Base-by-base conservation (phyloP, 1,140 invertebrate genomes). In the Drosophila punjabiensis region DNA sequence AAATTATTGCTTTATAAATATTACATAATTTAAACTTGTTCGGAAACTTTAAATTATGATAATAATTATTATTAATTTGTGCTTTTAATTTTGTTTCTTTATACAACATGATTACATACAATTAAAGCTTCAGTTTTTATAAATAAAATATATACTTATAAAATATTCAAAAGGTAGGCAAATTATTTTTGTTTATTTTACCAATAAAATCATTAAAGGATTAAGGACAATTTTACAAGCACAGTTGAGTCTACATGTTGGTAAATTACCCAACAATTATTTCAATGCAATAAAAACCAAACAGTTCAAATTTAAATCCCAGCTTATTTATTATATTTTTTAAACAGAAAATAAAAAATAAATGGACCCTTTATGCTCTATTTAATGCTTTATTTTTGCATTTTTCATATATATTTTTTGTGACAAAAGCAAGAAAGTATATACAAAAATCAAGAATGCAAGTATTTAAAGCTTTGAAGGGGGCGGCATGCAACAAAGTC, bases 401-500 rank as follows among this genome's bases (percentile, higher is more conserved):
- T 6, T 13, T 11, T 18, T 4, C 6, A 32, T 14, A 9, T 20
- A 16, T 37, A 6, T 37, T 37, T 35, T 35, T 7, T 41, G 39
- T 1, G 3, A 24, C 14, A 11, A 32, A 18, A 53, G 11, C 0
- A 55, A 20, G 13, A 35, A 55, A 35, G 11, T 13, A 20, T 8
- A 20, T 5, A 55, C 18, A 28, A 53, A 18, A 18, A 33, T 4
- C 7, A 20, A 37, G 18, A 24, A 20, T 35, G 13, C 13, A 37
- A 14, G 18, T 20, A 35, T 35, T 35, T 35, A 55, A 35, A 16
- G 18, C 32, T 7, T 20, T 55, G 0, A 20, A 20, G 10, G 18
- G 32, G 32, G 48, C n/a, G n/a, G 7, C 20, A 37, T 56, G 14
- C 13, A 14, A 37, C 53, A 24, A 56, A 37, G 53, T 66, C 35